These are phyloP conservation scores for Hydraecia micacea DNA, from an alignment of 2,888 invertebrate genomes.

Conservation along the genomic window DNA sequence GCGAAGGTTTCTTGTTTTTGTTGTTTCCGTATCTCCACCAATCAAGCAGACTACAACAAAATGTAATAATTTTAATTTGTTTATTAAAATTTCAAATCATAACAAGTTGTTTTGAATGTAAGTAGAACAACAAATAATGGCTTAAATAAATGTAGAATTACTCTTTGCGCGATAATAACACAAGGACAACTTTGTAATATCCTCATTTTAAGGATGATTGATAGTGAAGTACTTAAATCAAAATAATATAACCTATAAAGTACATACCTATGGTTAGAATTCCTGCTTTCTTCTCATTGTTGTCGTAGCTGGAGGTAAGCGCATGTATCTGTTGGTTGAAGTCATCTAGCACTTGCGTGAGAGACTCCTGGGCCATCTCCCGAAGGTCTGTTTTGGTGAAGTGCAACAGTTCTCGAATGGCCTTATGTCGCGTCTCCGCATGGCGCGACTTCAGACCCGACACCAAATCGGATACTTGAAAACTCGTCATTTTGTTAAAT, in stretches of 20 bases:
- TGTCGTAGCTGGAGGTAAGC: slow-evolving; percentile 97
- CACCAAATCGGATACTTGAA: slow-evolving; percentile 94
- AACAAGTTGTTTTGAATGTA: slow-evolving; percentile 3
- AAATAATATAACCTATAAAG: slow-evolving; percentile 63
- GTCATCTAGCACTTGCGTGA: slow-evolving; percentile 96
- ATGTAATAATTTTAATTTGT: background rate
- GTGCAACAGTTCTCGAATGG: slow-evolving; percentile 96
- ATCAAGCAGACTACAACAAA: slow-evolving; percentile 95
- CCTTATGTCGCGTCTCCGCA: slow-evolving; percentile 95
- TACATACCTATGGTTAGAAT: slow-evolving; percentile 96
- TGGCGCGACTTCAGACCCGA: slow-evolving; percentile 96
- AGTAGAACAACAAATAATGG: slow-evolving; percentile 11
- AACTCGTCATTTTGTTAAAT: slow-evolving; percentile 73
- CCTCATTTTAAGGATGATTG: slow-evolving; percentile 11
- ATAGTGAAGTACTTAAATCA: slow-evolving; percentile 17
- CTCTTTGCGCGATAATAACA: background rate
- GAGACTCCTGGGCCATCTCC: slow-evolving; percentile 96
- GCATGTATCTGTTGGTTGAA: slow-evolving; percentile 98
- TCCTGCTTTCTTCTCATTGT: slow-evolving; percentile 98
- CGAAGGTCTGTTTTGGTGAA: slow-evolving; percentile 97
- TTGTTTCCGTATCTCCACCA: slow-evolving; percentile 97
- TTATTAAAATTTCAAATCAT: background rate
- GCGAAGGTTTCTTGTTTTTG: slow-evolving; percentile 95
- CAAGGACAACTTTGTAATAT: slow-evolving; percentile 25
- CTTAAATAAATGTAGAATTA: background rate